Conservation (phyloP, 2,113 vertebrate genomes). For the Melanocharis versteri region DNA sequence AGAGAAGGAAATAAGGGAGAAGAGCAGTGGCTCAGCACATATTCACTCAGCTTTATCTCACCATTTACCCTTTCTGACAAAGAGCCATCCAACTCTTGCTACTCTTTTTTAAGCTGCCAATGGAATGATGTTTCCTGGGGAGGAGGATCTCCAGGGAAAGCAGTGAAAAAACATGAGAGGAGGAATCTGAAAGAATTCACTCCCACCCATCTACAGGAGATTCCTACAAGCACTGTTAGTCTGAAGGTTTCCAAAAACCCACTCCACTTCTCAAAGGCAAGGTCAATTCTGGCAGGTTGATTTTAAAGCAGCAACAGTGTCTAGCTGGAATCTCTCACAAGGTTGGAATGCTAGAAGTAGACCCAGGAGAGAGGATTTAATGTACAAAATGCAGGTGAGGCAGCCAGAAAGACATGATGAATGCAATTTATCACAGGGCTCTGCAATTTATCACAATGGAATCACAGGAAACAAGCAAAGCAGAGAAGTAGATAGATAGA, state of each 20-base stretch:
- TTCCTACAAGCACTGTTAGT: conserved; percentile 37
- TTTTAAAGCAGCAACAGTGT: conserved; percentile 18
- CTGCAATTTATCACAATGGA: conserved; percentile 56
- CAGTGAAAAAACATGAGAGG: neutral
- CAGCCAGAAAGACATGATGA: conserved; percentile 54
- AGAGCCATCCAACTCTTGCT: neutral
- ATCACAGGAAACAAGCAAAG: conserved; percentile 52
- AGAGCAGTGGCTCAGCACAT: neutral
- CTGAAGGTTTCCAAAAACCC: conserved; percentile 19
- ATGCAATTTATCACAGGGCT: conserved; percentile 45
- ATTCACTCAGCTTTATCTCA: neutral
- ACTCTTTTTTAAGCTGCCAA: neutral
- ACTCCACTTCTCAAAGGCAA: neutral
- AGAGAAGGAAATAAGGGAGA: neutral
- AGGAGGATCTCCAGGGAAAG: neutral
- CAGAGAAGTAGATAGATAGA: conserved; percentile 41
- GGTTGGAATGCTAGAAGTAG: conserved; percentile 54
- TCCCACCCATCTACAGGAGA: conserved; percentile 36
- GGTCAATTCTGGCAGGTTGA: conserved; percentile 48
- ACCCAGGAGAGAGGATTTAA: conserved; percentile 50
- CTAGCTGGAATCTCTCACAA: conserved; percentile 53
- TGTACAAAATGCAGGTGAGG: conserved; percentile 56
- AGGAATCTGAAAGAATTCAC: conserved; percentile 43
- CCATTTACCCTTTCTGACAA: neutral
- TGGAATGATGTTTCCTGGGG: neutral